Evolutionary conservation across 2,797 vertebrate species (phyloP).

Genomic region (Hippoglossus hippoglossus): DNA sequence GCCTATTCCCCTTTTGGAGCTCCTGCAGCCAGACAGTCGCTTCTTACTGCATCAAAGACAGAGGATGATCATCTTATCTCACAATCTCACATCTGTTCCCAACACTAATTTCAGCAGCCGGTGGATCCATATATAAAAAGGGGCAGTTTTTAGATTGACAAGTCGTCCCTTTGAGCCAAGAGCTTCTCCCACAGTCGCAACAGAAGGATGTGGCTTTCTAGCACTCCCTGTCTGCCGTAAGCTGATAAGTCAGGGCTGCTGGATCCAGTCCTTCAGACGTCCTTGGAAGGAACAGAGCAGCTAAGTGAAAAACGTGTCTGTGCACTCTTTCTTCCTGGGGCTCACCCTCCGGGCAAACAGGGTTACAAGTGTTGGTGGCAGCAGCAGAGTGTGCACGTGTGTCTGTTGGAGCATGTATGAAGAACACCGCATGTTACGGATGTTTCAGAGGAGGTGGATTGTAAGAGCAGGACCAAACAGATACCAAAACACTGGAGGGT

Average conservation of each 20-base stretch:
- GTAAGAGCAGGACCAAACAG: conserved; percentile 41
- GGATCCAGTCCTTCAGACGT: conserved; percentile 31
- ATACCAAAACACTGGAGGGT: conserved; percentile 59
- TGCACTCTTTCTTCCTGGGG: conserved; percentile 5
- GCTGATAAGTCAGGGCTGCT: conserved; percentile 44
- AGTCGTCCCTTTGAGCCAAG: conserved; percentile 30
- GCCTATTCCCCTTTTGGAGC: conserved; percentile 30
- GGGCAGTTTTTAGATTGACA: neutral
- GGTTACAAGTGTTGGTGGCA: neutral
- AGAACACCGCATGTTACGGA: conserved; percentile 26
- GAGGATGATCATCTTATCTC: conserved; percentile 31
- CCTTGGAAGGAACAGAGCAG: conserved; percentile 42
- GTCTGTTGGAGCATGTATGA: neutral
- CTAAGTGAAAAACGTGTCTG: neutral
- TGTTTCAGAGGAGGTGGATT: conserved; percentile 41
- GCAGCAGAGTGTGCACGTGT: neutral
- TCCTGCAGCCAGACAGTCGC: conserved; percentile 28
- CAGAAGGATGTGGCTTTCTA: conserved; percentile 30
- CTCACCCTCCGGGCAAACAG: no score
- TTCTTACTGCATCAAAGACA: conserved; percentile 42
- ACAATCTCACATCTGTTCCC: conserved; percentile 37
- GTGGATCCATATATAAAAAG: neutral
- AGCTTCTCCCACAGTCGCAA: conserved; percentile 22
- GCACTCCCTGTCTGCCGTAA: conserved; percentile 50
- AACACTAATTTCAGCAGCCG: conserved; percentile 36